phyloP scores from a whole-genome alignment of 2,888 invertebrate species.

The Archips crataeganus region DNA sequence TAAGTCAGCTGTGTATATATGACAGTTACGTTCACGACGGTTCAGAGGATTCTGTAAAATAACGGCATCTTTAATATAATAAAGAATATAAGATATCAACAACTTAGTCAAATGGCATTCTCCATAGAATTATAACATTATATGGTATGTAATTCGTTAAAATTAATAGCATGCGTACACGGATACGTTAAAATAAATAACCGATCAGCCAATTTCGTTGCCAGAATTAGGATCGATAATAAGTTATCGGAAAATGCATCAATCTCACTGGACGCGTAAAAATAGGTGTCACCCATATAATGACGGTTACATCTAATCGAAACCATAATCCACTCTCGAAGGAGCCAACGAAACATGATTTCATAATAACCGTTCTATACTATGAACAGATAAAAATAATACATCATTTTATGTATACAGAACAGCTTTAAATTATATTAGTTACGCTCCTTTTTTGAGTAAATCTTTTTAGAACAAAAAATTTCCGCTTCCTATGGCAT shows the following conservation, averaged over 20 bases:
- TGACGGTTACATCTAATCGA: conserved; percentile 41
- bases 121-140: conserved; percentile 46
- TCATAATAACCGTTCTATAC: conserved; percentile 45
- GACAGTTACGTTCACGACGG: conserved; percentile 17
- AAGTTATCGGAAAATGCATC: conserved; percentile 44
- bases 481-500: conserved; percentile 30
- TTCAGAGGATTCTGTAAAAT: conserved; percentile 34
- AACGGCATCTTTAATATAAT: conserved; percentile 45
- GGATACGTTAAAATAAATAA: conserved; percentile 43
- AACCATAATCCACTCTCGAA: conserved; percentile 15
- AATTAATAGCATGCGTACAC: conserved; percentile 43
- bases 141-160: conserved; percentile 45
- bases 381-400: conserved; percentile 45
- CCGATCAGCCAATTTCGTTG: conserved; percentile 54
- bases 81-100: conserved; percentile 46
- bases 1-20: conserved; percentile 20
- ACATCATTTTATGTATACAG: conserved; percentile 46
- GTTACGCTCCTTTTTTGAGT: conserved; percentile 34
- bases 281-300: conserved; percentile 41
- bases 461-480: conserved; percentile 43
- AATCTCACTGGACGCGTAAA: conserved; percentile 52
- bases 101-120: conserved; percentile 50
- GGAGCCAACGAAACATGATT: conserved; percentile 42
- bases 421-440: conserved; percentile 41
- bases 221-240: conserved; percentile 42